A percentile compares a stretch with the other conserved stretches of the same genome.
Evolutionary conservation across 2,113 vertebrate species (phyloP).

Genomic region (Callospermophilus lateralis): DNA sequence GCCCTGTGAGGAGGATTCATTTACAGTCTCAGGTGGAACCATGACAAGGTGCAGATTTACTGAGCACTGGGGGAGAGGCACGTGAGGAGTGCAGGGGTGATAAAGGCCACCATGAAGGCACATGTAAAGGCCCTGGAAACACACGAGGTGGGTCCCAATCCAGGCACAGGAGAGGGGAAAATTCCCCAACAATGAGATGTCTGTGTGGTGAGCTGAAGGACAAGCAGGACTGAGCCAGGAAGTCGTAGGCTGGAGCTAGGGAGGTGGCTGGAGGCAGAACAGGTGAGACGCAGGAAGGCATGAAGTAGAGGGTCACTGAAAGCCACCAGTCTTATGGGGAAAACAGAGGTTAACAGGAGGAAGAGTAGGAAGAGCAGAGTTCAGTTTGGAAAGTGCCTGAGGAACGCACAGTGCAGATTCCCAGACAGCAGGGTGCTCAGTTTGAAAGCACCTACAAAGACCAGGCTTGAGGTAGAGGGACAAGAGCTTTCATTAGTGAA

Average conservation of each 20-base stretch:
- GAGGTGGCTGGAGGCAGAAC: neutral
- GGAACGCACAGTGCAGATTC: neutral
- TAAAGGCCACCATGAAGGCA: neutral
- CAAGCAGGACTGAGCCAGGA: neutral
- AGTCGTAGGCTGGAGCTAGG: neutral
- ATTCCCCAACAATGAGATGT: neutral
- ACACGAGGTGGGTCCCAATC: neutral
- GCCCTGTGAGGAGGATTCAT: neutral
- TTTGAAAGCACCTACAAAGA: neutral
- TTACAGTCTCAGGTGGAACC: neutral
- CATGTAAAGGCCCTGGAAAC: neutral
- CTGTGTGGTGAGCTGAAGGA: neutral
- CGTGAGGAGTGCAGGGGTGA: neutral
- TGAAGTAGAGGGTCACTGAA: too few relatives aligned
- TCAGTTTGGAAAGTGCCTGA: neutral
- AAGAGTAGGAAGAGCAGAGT: neutral
- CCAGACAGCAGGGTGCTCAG: neutral
- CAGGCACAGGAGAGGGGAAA: neutral
- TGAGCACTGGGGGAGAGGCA: neutral
- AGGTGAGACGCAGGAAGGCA: neutral
- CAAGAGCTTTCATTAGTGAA: neutral
- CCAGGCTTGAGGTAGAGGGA: neutral
- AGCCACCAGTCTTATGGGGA: neutral
- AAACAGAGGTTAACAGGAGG: rapidly evolving
- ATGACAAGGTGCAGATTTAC: neutral